Percentiles rank a stretch among this genome's conserved stretches.
Conservation (phyloP, 35 echinoderm and acorn worm species). For the Apostichopus californicus region DNA sequence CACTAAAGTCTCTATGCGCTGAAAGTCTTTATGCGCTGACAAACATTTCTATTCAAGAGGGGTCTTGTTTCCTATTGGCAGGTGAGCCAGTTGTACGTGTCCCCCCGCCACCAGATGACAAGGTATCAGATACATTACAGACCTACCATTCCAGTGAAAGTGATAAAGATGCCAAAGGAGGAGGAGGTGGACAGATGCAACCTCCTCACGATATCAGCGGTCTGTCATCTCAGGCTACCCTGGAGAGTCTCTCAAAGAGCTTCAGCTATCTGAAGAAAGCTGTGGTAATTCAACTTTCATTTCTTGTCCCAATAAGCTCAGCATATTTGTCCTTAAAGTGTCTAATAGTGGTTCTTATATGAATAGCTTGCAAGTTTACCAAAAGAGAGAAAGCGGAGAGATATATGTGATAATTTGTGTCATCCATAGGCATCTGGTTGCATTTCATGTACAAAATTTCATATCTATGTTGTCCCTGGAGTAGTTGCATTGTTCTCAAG, state of each 20-base stretch:
- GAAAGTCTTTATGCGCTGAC: no score
- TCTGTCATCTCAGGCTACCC: conserved; percentile 72
- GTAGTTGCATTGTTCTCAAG: no score
- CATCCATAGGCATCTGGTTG: background rate
- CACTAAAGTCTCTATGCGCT: no score
- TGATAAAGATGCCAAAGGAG: conserved; percentile 59
- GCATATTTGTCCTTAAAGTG: no score
- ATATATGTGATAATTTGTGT: no score
- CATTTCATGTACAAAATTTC: background rate
- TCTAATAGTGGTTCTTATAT: no score
- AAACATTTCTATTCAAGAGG: no score
- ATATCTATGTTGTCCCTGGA: no score
- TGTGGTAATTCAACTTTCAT: conserved; percentile 68
- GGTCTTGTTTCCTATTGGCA: conserved; percentile 22
- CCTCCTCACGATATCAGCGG: conserved; percentile 71
- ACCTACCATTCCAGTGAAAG: conserved; percentile 86
- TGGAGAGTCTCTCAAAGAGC: conserved; percentile 79
- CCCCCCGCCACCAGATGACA: conserved; percentile 83
- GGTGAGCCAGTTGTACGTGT: conserved; percentile 76
- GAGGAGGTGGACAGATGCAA: background rate
- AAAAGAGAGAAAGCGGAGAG: background rate
- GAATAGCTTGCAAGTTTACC: no score
- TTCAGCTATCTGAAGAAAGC: conserved; percentile 95
- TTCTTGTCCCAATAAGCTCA: no score
- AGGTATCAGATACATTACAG: conserved; percentile 84